phyloP scores from a whole-genome alignment of 2,888 invertebrate species.

The Apamea epomidion region DNA sequence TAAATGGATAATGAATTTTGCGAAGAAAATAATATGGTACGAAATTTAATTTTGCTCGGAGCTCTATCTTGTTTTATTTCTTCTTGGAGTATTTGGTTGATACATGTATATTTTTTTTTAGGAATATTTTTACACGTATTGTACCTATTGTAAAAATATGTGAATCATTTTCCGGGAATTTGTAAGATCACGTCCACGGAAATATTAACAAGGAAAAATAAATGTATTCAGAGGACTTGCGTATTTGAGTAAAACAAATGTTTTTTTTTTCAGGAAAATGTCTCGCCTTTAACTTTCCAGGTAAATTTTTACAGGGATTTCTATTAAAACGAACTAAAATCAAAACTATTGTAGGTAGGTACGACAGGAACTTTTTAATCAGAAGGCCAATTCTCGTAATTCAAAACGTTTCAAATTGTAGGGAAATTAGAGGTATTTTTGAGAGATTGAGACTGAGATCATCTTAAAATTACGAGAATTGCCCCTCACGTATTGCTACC shows the following conservation, averaged over 20 bases:
- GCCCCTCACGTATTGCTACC: too few species aligned
- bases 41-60: conserved; percentile 81
- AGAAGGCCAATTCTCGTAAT: too few species aligned
- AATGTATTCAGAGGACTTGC: not conserved
- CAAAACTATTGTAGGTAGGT: not conserved
- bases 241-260: not conserved
- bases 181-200: not conserved
- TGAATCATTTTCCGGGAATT: conserved; percentile 6
- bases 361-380: too few species aligned
- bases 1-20: conserved; percentile 90
- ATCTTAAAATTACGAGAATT: too few species aligned
- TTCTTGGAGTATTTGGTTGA: conserved; percentile 51
- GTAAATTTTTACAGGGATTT: not conserved
- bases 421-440: too few species aligned
- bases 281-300: accelerated
- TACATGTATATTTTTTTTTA: conserved; percentile 32
- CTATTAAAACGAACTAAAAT: not conserved
- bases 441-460: too few species aligned
- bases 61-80: conserved; percentile 62
- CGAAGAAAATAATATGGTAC: conserved; percentile 87
- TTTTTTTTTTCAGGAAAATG: not conserved
- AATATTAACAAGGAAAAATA: not conserved
- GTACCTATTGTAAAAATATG: conserved; percentile 17
- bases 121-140: conserved; percentile 39
- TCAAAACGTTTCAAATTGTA: too few species aligned